Conservation (phyloP, 2,888 invertebrate species). For the Cylindroiulus punctatus region DNA sequence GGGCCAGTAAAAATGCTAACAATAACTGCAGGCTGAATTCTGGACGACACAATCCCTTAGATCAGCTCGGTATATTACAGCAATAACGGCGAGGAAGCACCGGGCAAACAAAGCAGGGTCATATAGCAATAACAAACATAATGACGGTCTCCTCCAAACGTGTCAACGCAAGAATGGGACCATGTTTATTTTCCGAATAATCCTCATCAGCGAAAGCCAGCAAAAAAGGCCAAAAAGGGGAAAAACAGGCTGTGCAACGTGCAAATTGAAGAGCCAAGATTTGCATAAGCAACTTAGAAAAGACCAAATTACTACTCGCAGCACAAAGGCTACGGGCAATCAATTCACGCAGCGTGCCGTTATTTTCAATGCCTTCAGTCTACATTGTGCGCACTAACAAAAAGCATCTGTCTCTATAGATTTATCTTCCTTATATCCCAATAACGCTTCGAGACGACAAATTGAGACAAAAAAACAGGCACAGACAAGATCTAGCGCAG, state of each 20-base stretch:
- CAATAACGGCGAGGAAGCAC: background rate
- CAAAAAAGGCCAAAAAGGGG: constrained; percentile 5
- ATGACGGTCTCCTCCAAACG: constrained; percentile 20
- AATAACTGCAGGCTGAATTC: background rate
- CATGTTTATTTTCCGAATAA: constrained; percentile 24
- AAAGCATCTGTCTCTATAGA: constrained; percentile 38
- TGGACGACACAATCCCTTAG: background rate
- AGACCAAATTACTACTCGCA: constrained; percentile 29
- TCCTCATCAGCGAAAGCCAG: constrained; percentile 4
- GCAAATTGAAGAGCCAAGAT: constrained; percentile 31
- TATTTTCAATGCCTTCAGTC: constrained; percentile 32
- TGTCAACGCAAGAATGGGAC: background rate
- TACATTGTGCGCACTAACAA: constrained; percentile 13
- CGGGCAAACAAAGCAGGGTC: background rate
- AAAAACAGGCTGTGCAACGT: background rate
- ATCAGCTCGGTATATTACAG: background rate
- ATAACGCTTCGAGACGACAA: constrained; percentile 20
- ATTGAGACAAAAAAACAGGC: constrained; percentile 42
- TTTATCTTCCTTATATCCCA: constrained; percentile 42
- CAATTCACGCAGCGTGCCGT: constrained; percentile 22
- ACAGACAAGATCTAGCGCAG: constrained; percentile 25
- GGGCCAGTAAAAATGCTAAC: background rate
- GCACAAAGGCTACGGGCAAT: constrained; percentile 38
- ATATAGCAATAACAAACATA: constrained; percentile 25
- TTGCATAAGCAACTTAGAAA: constrained; percentile 42